These are phyloP conservation scores for Rhaphigaster nebulosa DNA, from an alignment of 2,888 invertebrate species.

Conservation along the genomic window DNA sequence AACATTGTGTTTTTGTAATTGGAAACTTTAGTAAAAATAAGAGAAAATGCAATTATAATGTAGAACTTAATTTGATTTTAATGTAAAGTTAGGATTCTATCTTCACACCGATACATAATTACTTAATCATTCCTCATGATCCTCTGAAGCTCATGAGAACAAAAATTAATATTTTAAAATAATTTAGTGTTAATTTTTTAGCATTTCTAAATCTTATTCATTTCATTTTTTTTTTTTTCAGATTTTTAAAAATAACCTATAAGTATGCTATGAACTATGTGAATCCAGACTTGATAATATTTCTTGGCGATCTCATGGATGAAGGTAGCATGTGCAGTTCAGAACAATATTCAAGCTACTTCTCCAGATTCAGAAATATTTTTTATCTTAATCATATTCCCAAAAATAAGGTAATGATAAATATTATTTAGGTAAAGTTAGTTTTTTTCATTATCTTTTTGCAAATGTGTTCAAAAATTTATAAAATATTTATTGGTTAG, in stretches of 20 bases:
- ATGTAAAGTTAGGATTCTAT: no score
- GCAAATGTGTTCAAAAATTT: no score
- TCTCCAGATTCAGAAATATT: conserved; percentile 79
- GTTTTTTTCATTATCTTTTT: neutral
- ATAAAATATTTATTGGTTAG: no score
- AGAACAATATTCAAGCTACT: conserved; percentile 81
- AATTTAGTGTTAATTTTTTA: no score
- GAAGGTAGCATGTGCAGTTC: conserved; percentile 87
- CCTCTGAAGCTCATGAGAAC: no score
- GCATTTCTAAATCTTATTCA: neutral
- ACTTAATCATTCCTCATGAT: no score
- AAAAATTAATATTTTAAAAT: no score
- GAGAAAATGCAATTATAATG: no score
- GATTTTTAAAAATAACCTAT: conserved; percentile 87
- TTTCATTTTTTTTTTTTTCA: conserved; percentile 68
- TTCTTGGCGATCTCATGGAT: conserved; percentile 94
- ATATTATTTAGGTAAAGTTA: neutral
- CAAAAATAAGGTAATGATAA: conserved; percentile 21
- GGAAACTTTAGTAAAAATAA: no score
- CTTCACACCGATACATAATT: no score
- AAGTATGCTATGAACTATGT: conserved; percentile 78
- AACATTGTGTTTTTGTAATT: no score
- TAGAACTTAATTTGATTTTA: no score
- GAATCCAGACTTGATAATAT: conserved; percentile 87
- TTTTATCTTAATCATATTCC: conserved; percentile 69